Base-by-base conservation (phyloP, 2,888 invertebrate species). In the Matsumyia berberina region DNA sequence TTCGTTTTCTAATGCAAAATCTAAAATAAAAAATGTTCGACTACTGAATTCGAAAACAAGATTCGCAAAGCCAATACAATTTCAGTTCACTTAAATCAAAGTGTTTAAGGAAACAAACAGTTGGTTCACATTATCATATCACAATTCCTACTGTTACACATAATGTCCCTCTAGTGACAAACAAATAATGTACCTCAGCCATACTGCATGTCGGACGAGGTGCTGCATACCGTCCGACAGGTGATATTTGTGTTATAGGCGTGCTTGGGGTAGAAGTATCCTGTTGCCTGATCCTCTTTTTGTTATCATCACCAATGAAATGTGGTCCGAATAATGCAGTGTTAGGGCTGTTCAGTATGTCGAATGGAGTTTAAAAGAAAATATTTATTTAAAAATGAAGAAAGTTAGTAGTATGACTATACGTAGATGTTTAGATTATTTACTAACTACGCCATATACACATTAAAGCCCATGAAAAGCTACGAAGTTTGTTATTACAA, bases 171-270 rank as follows among this genome's bases (percentile, higher is more conserved):
- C 17, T 58, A 35, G 2, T 12, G 4, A 24, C 4, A 24, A 24
- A 24, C 24, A 24, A 29, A 72, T 9, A 66, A 62, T 78, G 87
- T 92, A 95, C 94, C 93, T 94, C 94, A 87, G 94, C 94, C 94
- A 95, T 94, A 87, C 94, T 94, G 92, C 94, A 94, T 67, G 93
- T 93, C 85, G 94, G 94, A 87, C 94, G 92, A 44, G 93, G 93
- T 17, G 94, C 94, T 60, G 94, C 94, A 89, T 94, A 94, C 86
- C 95, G 93, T 82, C 94, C 94, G 87, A 92, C 92, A 60, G 92
- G 91, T 86, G 92, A 90, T 87, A 91, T 90, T 88, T 91, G 91
- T 86, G 90, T 90, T 87, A 90, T 89, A 88, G 90, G 90, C 87
- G 88, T 62, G 17, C 91, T 92, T 81, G 92, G 88, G 85, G 87